These are phyloP conservation scores for Leptopilina drosophilae DNA, from an alignment of 2,888 invertebrate species.

Conservation along the genomic window DNA sequence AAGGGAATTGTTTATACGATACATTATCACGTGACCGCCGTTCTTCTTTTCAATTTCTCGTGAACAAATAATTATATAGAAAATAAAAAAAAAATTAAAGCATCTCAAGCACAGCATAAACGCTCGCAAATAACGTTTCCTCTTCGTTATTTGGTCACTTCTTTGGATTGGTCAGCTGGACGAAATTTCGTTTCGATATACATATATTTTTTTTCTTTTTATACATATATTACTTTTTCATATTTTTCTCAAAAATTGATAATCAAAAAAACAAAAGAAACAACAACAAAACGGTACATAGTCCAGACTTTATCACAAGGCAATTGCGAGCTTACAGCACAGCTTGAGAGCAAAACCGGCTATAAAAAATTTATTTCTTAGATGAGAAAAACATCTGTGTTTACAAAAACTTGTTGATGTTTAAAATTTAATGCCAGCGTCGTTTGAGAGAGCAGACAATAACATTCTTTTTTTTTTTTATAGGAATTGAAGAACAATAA, in stretches of 20 bases:
- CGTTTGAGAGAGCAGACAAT: constrained; percentile 43
- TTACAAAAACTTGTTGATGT: constrained; percentile 41
- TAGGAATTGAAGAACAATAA: constrained; percentile 55
- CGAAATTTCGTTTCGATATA: constrained; percentile 63
- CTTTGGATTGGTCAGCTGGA: constrained; percentile 77
- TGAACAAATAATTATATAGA: constrained; percentile 40
- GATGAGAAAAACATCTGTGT: constrained; percentile 25
- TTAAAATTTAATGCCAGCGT: constrained; percentile 23
- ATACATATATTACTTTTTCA: constrained; percentile 57
- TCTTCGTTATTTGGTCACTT: constrained; percentile 75
- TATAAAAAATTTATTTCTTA: constrained; percentile 44
- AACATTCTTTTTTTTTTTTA: constrained; percentile 53
- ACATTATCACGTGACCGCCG: constrained; percentile 73
- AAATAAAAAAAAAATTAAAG: constrained; percentile 49
- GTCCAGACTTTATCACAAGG: constrained; percentile 77
- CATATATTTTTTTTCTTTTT: constrained; percentile 53
- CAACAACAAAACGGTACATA: constrained; percentile 56
- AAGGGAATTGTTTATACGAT: constrained; percentile 63
- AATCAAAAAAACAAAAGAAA: constrained; percentile 48
- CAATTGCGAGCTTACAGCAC: constrained; percentile 71
- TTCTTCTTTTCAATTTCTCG: constrained; percentile 54
- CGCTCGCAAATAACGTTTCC: constrained; percentile 72
- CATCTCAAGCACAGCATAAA: constrained; percentile 68
- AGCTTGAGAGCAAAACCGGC: constrained; percentile 62
- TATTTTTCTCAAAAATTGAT: constrained; percentile 27